Conservation (phyloP, 2,113 vertebrate genomes). For the Scolopax mira region DNA sequence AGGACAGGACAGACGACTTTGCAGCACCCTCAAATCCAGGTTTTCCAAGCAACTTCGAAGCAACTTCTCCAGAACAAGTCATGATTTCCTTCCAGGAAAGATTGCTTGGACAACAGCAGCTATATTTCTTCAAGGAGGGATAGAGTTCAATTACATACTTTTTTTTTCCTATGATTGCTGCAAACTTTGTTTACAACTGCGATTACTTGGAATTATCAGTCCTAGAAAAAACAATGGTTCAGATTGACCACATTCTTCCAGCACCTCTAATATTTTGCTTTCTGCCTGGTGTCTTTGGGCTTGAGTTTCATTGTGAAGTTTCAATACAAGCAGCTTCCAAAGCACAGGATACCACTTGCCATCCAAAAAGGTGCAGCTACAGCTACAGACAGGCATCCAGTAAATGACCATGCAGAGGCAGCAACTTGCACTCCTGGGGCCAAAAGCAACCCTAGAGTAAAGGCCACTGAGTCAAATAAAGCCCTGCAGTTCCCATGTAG, state of each 20-base stretch:
- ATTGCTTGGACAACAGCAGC: background rate
- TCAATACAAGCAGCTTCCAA: background rate
- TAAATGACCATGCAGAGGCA: background rate
- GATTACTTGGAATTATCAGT: background rate
- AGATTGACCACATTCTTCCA: background rate
- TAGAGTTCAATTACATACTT: background rate
- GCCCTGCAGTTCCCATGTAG: background rate
- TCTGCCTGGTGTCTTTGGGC: background rate
- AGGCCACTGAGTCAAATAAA: slow-evolving; percentile 7
- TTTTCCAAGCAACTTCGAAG: background rate
- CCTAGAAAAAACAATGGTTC: background rate
- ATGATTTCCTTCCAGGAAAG: background rate
- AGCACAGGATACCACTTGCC: background rate
- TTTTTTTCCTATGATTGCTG: background rate
- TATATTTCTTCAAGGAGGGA: background rate
- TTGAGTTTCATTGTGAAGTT: background rate
- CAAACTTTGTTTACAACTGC: background rate
- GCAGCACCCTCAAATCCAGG: background rate
- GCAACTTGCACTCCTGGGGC: background rate
- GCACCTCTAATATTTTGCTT: background rate
- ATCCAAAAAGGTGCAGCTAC: background rate
- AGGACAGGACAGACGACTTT: background rate
- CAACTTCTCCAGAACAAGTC: background rate
- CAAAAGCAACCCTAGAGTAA: background rate
- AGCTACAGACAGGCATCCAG: background rate